Percentiles rank a stretch among this genome's conserved stretches.
Conservation (phyloP, 1,140 invertebrate species). For the Littorina saxatilis region DNA sequence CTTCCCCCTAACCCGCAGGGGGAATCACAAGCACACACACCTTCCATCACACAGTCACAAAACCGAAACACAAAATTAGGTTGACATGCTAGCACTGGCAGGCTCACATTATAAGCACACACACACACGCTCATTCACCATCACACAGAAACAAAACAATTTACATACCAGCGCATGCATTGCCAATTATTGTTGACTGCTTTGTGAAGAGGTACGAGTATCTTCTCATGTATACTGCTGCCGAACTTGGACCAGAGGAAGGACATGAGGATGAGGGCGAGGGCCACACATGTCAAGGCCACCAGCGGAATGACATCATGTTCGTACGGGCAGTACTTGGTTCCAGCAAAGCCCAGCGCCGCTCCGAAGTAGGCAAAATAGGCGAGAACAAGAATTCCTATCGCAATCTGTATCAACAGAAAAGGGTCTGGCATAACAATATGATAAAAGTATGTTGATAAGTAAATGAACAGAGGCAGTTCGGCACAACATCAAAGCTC, state of each 20-base stretch:
- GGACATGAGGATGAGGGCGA: conserved; percentile 28
- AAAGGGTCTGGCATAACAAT: too few relatives aligned
- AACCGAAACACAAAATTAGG: too few relatives aligned
- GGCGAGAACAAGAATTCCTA: not conserved
- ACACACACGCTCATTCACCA: not conserved
- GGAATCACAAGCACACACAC: too few relatives aligned
- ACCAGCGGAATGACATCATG: conserved; percentile 34
- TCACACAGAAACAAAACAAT: not conserved
- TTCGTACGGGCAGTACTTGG: not conserved
- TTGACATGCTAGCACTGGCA: too few relatives aligned
- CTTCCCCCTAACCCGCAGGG: too few relatives aligned
- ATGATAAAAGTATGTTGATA: too few relatives aligned
- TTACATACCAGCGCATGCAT: conserved; percentile 41
- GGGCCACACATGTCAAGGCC: conserved; percentile 27
- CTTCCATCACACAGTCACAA: too few relatives aligned
- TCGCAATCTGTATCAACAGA: conserved; percentile 23
- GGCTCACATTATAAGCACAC: too few relatives aligned
- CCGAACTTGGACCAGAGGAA: conserved; percentile 36
- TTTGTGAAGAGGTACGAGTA: conserved; percentile 2
- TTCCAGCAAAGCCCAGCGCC: conserved; percentile 29
- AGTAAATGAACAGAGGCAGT: too few relatives aligned
- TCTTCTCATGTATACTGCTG: not conserved
- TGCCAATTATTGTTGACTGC: conserved; percentile 28
- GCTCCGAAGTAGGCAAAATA: conserved; percentile 33
- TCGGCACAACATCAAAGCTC: too few relatives aligned